Evolutionary conservation across 2,797 vertebrate species (phyloP).

Genomic region (Ficedula albicollis): DNA sequence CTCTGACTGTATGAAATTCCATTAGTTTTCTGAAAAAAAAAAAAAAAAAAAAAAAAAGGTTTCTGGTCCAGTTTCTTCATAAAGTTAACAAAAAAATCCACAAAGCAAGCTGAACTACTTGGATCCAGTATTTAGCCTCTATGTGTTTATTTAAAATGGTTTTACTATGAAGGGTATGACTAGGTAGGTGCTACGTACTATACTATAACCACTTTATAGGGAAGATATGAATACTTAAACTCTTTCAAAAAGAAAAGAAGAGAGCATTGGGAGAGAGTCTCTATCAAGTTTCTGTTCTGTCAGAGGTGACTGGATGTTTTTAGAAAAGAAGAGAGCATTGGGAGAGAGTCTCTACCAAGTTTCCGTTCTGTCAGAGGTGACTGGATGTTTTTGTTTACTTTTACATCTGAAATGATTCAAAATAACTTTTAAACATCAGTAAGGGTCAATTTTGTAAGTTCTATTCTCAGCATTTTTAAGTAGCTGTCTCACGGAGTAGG

Average conservation of each 20-base stretch:
- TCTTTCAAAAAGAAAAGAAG: neutral
- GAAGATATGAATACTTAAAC: neutral
- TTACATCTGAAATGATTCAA: neutral
- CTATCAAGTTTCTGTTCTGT: neutral
- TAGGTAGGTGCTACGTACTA: neutral
- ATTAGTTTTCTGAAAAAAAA: neutral
- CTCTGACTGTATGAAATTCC: neutral
- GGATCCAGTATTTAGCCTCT: neutral
- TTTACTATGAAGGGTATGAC: neutral
- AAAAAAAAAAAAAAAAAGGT: neutral
- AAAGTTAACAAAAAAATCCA: neutral
- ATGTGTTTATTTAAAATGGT: neutral
- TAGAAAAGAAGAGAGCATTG: neutral
- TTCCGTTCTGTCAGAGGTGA: neutral
- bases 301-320: neutral
- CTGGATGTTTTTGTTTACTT: neutral
- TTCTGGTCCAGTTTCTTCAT: neutral
- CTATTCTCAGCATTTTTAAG: neutral
- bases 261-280: neutral
- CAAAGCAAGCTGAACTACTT: neutral
- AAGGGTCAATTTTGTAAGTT: neutral
- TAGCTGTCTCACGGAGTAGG: neutral
- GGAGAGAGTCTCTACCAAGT: neutral
- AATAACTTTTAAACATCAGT: neutral
- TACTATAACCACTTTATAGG: neutral